Base-by-base conservation (phyloP, 2,113 vertebrate genomes). In the Cochlearius cochlearius region DNA sequence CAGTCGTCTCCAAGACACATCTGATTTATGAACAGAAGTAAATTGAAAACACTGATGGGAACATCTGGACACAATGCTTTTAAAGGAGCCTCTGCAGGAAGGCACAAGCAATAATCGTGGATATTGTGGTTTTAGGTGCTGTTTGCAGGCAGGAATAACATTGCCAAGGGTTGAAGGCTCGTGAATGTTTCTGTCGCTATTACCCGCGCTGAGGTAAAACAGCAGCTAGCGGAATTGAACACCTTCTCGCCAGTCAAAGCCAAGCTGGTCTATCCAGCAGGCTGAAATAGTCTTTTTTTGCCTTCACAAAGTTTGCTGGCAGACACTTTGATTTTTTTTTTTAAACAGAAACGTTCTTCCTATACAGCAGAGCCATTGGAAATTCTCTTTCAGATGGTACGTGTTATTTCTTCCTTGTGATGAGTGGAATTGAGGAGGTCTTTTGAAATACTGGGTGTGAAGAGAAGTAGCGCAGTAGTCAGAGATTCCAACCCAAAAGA, bases 21-120 rank as follows among this genome's bases (percentile, higher is more conserved):
- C 84, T 49, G 38, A 10, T 73, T 95, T 93, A n/a, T 58, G 81
- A 93, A 38, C 62, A 79, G 66, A 79, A 93, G 49, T 41, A 88
- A 88, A 90, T 92, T 83, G 82, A 49, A 94, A 95, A 49, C 81
- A 88, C 49, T 41, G 77, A 50, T 88, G 68, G 67, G 29, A 96
- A 88, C 88, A 94, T 88, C 85, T 90, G 85, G 71, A 38, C 23
- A 14, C 43, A 71, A 29, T 41, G 81, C n/a, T 75, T 83, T 88
- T 30, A 50, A 86, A 80, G 41, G n/a, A 32, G 20, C 58, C 45
- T 72, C 64, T 43, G 72, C 59, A 76, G 86, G 59, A 93, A 93
- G 38, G 63, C 80, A 77, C 41, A 25, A 52, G 38, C 3, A 49
- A 79, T 58, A 55, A 25, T n/a, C 55, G 29, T 75, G 50, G 32